Percentiles rank a stretch among this genome's conserved stretches.
These are phyloP conservation scores for Tethya wilhelma DNA, from an alignment of 37 sponge, comb jelly and placozoan genomes.

Conservation along the genomic window DNA sequence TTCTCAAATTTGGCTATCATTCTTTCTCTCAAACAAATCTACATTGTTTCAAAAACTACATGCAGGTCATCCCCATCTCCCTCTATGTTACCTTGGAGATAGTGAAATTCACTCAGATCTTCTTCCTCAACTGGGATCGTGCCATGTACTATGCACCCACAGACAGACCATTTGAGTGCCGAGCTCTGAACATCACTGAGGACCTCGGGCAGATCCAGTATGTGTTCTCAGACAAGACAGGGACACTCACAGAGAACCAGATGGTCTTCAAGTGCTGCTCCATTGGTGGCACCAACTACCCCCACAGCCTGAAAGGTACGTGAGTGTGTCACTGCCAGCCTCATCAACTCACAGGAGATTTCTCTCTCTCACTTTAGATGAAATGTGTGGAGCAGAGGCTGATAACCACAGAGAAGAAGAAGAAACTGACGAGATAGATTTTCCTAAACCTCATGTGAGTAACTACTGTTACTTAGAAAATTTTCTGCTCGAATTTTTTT, in stretches of 20 bases:
- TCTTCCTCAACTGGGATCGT: conserved; percentile 81
- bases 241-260: conserved; percentile 83
- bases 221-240: conserved; percentile 90
- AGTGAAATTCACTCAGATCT: conserved; percentile 73
- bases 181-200: conserved; percentile 84
- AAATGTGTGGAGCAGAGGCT: no score
- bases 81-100: conserved; percentile 89
- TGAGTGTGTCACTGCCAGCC: no score
- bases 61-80: conserved; percentile 83
- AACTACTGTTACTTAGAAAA: no score
- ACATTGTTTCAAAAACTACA: no score
- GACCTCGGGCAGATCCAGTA: conserved; percentile 91
- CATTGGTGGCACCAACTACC: conserved; percentile 65
- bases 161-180: conserved; percentile 62
- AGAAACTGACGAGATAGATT: conserved; percentile 5
- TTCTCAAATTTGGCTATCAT: no score
- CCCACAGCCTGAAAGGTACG: conserved; percentile 31
- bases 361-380: no score
- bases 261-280: conserved; percentile 78
- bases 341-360: no score
- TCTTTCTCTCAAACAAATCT: no score
- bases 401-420: background rate
- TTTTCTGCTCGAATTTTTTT: no score
- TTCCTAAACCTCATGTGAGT: conserved; percentile 18
- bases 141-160: conserved; percentile 72